These are phyloP conservation scores for Gadus chalcogrammus DNA, from an alignment of 2,113 vertebrate genomes.

Conservation along the genomic window DNA sequence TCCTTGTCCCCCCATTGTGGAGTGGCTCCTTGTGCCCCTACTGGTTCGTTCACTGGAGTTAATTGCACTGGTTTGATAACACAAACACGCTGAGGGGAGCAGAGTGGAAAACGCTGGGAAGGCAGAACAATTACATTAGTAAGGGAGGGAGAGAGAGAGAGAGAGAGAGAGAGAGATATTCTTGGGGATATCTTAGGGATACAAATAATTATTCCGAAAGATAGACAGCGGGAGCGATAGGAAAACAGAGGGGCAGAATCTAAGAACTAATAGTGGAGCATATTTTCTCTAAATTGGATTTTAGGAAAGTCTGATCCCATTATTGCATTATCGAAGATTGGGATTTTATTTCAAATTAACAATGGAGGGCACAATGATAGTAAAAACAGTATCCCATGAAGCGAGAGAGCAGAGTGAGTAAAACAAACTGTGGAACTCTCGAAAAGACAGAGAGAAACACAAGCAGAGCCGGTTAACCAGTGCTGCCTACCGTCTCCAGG, in stretches of 20 bases:
- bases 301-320: no score
- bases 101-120: slow-evolving; percentile 8
- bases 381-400: no score
- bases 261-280: no score
- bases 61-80: slow-evolving; percentile 51
- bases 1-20: slow-evolving; percentile 5
- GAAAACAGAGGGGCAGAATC: no score
- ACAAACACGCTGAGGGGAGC: neutral
- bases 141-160: slow-evolving; percentile 19
- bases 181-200: neutral
- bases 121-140: neutral
- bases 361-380: no score
- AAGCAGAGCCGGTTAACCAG: neutral
- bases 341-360: no score
- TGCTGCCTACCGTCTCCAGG: neutral
- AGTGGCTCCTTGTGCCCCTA: slow-evolving; percentile 20
- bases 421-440: neutral
- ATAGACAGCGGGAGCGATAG: no score
- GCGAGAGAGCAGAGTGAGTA: neutral
- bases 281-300: no score
- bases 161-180: neutral
- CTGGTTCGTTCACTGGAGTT: slow-evolving; percentile 40
- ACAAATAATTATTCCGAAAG: no score
- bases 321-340: no score
- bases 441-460: neutral